Percentiles rank a stretch among this genome's conserved stretches.
phyloP scores from a whole-genome alignment of 1,140 invertebrate genomes.

The Pseudachorutes palmiensis region DNA sequence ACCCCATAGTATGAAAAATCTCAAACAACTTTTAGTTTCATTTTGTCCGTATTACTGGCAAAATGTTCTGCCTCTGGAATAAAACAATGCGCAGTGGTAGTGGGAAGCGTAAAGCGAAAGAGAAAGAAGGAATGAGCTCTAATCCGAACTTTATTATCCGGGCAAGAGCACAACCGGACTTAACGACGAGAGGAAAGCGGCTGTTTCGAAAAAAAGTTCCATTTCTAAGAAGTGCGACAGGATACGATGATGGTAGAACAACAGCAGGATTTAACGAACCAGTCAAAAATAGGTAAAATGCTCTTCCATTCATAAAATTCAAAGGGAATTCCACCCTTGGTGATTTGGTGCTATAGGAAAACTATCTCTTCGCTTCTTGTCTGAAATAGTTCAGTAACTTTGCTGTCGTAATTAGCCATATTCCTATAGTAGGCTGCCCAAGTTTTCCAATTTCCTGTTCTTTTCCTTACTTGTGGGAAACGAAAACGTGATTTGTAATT shows the following conservation, averaged over 20 bases:
- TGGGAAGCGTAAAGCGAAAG: background rate
- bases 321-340: no score
- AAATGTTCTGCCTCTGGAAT: slow-evolving; percentile 5
- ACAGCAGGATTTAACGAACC: background rate
- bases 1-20: background rate
- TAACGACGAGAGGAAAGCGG: background rate
- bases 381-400: no score
- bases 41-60: background rate
- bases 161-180: background rate
- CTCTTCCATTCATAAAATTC: background rate
- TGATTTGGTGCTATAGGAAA: no score
- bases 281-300: slow-evolving; percentile 8
- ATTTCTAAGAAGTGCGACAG: background rate
- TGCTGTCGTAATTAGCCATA: no score
- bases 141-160: background rate
- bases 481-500: no score
- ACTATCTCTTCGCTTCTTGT: no score
- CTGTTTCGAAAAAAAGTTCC: slow-evolving; percentile 6
- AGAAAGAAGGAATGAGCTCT: background rate
- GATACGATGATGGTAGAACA: background rate
- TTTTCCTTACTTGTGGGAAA: no score
- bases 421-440: no score
- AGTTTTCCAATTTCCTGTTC: no score
- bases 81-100: background rate
- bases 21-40: background rate